Base-by-base conservation (phyloP, 2,888 invertebrate genomes). In the Tinea pellionella region DNA sequence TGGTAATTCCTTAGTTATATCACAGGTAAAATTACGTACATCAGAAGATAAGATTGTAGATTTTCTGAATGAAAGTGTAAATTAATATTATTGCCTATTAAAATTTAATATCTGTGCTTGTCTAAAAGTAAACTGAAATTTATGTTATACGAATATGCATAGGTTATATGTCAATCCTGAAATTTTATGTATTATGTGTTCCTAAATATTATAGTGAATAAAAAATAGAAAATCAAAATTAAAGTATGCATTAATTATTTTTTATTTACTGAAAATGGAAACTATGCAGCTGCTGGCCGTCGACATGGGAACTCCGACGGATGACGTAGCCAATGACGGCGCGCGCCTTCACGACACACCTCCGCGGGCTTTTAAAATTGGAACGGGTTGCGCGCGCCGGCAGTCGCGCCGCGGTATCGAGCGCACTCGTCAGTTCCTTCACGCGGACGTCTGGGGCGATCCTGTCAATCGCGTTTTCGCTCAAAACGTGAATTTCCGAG, bases 311-410 rank as follows among this genome's bases (percentile, higher is more conserved):
- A 53, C 19, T 53, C 53, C 59, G 56, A 59, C 69, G 64, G 1
- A 41, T 41, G 43, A 29, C 30, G 47, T 37, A 47, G 61, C 84
- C 85, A 83, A 84, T 84, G 64, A 69, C 71, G 62, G 63, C 62
- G 62, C 67, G 63, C 64, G 64, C 58, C 63, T 42, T n/a, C 64
- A 68, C 72, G 86, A 85, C 86, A 86, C 84, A 86, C 86, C 86
- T 83, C 78, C 84, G 69, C 69, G 72, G 69, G 72, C 69, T 78
- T 84, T 24, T 84, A 79, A 78, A 82, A 83, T 78, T 78, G 78
- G 83, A 79, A 73, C 78, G 75, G 66, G 47, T 65, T 83, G 84
- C 83, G 86, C 76, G 82, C 85, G 82, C 83, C 77, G 67, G 68
- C 72, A 66, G 70, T 68, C 69, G 69, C 58, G 43, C 59, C 62